These are phyloP conservation scores for Malthinus flaveolus DNA, from an alignment of 2,888 invertebrate species.

Conservation along the genomic window DNA sequence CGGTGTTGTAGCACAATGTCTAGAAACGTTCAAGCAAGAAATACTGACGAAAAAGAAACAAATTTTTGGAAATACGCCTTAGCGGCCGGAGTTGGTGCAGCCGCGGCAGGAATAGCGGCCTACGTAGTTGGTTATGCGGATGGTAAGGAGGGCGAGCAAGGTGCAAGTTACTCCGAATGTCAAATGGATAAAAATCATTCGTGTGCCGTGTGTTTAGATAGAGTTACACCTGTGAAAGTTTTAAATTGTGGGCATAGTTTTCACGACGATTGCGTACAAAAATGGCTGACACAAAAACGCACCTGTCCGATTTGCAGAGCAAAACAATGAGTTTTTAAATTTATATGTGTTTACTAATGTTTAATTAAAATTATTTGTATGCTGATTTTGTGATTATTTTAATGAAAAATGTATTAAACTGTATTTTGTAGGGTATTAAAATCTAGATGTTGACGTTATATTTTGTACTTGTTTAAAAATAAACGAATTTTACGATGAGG, in stretches of 20 bases:
- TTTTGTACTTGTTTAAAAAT: too few species aligned
- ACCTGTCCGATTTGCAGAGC: background rate
- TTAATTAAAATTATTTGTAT: too few species aligned
- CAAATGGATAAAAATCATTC: background rate
- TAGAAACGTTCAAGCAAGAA: background rate
- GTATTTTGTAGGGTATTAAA: too few species aligned
- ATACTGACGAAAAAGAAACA: background rate
- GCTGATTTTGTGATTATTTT: too few species aligned
- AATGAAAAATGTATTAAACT: too few species aligned
- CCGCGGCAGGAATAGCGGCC: background rate
- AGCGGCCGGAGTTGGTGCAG: background rate
- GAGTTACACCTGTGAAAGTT: conserved; percentile 1
- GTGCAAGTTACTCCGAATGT: background rate
- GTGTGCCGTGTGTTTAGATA: background rate
- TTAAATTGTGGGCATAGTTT: conserved; percentile 1
- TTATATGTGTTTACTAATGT: too few species aligned
- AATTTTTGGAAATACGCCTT: background rate
- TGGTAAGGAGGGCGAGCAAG: background rate
- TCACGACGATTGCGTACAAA: background rate
- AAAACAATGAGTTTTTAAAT: background rate
- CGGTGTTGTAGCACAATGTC: too few species aligned
- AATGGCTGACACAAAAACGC: background rate
- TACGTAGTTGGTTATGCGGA: background rate
- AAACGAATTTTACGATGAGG: too few species aligned
- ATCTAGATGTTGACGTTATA: too few species aligned